These are phyloP conservation scores for Apistogramma diplotaenia DNA, from an alignment of 2,113 vertebrate species.

Conservation along the genomic window DNA sequence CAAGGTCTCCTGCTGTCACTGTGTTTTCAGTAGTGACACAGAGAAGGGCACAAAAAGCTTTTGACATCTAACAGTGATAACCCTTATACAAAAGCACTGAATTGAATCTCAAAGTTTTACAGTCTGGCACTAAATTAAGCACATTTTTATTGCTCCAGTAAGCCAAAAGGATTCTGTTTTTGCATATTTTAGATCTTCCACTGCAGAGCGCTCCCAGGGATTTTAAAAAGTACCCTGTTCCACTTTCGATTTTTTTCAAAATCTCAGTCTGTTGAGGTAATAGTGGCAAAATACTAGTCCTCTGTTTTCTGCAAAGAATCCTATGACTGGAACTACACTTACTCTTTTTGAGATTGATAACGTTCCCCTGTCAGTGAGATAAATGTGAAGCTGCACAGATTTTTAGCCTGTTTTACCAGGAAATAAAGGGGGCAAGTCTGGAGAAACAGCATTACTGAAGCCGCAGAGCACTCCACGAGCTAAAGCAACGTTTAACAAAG, in stretches of 20 bases:
- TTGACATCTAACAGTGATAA: too few species aligned
- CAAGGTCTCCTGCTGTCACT: neutral
- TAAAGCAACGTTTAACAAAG: neutral
- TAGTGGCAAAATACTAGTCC: neutral
- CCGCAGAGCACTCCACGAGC: neutral
- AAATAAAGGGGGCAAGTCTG: neutral
- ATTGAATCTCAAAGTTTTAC: neutral
- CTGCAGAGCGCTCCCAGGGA: neutral
- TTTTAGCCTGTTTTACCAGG: neutral
- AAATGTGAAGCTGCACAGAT: neutral
- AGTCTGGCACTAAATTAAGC: neutral
- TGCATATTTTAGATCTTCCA: neutral
- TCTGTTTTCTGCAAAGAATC: neutral
- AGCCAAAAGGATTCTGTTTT: neutral
- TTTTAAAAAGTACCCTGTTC: neutral
- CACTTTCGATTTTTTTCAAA: neutral
- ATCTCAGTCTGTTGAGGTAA: neutral
- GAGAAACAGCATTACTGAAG: neutral
- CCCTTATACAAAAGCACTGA: neutral
- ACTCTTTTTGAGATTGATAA: neutral
- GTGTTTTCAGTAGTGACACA: neutral
- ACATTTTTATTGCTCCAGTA: neutral
- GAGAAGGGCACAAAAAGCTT: neutral
- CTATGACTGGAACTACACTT: neutral
- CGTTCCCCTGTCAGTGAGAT: neutral